Percentiles rank a stretch among this genome's conserved stretches.
Conservation (phyloP, 2,888 invertebrate species). For the Tinea trinotella region DNA sequence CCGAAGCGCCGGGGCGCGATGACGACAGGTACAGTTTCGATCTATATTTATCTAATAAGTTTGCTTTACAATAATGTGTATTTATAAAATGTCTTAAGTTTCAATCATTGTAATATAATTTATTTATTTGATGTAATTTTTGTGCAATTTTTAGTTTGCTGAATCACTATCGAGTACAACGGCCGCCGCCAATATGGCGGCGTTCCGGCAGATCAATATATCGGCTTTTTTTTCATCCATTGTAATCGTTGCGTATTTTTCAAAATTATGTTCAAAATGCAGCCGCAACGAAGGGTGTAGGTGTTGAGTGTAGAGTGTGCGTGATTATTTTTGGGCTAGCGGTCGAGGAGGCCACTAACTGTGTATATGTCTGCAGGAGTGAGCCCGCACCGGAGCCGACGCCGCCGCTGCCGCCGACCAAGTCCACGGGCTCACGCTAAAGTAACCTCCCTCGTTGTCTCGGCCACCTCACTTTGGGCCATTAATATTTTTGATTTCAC, state of each 20-base stretch:
- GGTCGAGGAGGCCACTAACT: conserved; percentile 47
- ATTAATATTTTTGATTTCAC: conserved; percentile 62
- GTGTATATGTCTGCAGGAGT: conserved; percentile 73
- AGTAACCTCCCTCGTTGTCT: conserved; percentile 66
- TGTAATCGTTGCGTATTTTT: conserved; percentile 54
- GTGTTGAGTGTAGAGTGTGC: conserved; percentile 25
- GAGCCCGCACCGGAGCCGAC: conserved; percentile 71
- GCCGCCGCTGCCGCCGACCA: conserved; percentile 66
- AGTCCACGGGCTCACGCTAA: conserved; percentile 68
- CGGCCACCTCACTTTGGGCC: conserved; percentile 73
- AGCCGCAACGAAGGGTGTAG: background rate
- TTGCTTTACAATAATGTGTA: background rate
- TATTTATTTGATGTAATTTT: conserved; percentile 7
- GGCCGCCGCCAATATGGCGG: conserved; percentile 55
- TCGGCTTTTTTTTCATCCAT: conserved; percentile 50
- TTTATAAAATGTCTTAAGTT: background rate
- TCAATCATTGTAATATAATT: background rate
- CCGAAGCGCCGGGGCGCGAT: conserved; percentile 83
- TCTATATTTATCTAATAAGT: conserved; percentile 1
- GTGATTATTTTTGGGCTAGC: conserved; percentile 29
- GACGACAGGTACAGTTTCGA: conserved; percentile 78
- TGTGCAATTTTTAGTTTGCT: conserved; percentile 1
- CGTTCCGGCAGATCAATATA: conserved; percentile 53
- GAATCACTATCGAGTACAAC: conserved; percentile 19
- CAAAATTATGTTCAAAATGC: conserved; percentile 41